phyloP scores from a whole-genome alignment of 1,140 invertebrate genomes.

The Hylaeus volcanicus region DNA sequence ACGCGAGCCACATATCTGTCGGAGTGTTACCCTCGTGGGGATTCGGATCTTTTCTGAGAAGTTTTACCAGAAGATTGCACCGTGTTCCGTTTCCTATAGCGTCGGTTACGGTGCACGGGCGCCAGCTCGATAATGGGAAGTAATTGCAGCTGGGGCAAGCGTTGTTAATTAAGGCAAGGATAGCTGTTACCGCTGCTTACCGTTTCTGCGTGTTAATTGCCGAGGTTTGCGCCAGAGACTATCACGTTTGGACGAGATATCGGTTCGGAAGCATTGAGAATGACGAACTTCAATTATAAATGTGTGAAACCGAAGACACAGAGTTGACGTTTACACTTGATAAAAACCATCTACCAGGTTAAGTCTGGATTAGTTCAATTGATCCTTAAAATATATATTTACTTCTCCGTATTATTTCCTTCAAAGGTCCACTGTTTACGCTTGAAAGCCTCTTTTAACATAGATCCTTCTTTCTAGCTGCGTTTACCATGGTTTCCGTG shows the following conservation, averaged over 20 bases:
- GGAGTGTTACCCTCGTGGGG: not conserved
- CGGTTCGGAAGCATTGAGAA: too few species aligned
- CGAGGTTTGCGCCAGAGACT: not conserved
- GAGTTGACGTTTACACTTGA: too few species aligned
- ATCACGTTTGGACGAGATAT: not conserved
- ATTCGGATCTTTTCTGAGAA: not conserved
- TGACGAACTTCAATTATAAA: too few species aligned
- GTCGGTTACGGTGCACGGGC: not conserved
- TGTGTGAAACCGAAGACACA: too few species aligned
- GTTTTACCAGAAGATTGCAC: not conserved
- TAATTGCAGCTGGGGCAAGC: not conserved
- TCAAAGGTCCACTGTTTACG: too few species aligned
- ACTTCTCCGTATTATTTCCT: too few species aligned
- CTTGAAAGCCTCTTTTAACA: too few species aligned
- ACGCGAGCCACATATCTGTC: not conserved
- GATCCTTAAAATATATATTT: too few species aligned
- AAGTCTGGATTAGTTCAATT: too few species aligned
- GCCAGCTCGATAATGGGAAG: not conserved
- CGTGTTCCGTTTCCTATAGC: not conserved
- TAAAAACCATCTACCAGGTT: too few species aligned
- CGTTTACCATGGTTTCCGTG: too few species aligned
- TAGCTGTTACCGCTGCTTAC: not conserved
- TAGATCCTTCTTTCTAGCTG: too few species aligned
- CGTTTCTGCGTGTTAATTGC: not conserved
- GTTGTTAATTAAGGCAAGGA: conserved; percentile 26